A percentile compares a stretch with the other conserved stretches of the same genome.
phyloP scores from a whole-genome alignment of 2,113 vertebrate species.

The Eupsittula cactorum region DNA sequence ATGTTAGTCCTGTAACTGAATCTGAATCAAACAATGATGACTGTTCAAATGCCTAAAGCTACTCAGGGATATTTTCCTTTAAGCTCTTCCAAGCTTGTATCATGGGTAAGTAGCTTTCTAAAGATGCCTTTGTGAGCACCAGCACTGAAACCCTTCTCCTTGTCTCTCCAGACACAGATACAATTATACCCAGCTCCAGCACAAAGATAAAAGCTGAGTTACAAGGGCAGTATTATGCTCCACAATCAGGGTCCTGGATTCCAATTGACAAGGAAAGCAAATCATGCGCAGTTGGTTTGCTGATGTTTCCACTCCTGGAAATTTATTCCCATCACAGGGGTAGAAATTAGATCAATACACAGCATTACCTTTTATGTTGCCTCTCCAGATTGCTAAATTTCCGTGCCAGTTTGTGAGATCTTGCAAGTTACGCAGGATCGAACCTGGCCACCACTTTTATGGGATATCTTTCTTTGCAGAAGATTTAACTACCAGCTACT shows the following conservation, averaged over 20 bases:
- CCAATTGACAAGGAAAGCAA: neutral
- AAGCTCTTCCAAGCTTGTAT: conserved; percentile 41
- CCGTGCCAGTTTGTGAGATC: neutral
- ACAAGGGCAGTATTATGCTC: conserved; percentile 52
- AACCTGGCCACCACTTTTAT: neutral
- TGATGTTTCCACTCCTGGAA: neutral
- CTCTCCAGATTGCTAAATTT: neutral
- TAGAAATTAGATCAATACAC: neutral
- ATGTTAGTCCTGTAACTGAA: conserved; percentile 54
- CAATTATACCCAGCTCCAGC: conserved; percentile 53
- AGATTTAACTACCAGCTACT: conserved; percentile 11
- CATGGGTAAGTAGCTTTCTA: conserved; percentile 47
- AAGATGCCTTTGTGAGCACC: conserved; percentile 58
- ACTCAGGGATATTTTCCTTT: conserved; percentile 52
- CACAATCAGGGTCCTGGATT: conserved; percentile 34
- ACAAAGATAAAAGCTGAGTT: conserved; percentile 57
- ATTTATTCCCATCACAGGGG: neutral
- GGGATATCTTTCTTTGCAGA: neutral
- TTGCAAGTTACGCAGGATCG: neutral
- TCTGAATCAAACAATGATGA: conserved; percentile 40
- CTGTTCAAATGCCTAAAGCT: conserved; percentile 45
- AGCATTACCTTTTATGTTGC: neutral
- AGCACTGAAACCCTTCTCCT: conserved; percentile 54
- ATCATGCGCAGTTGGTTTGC: neutral
- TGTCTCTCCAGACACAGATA: conserved; percentile 48